Evolutionary conservation across 2,888 invertebrate species (phyloP).

Genomic region (Tenthredo amoena): DNA sequence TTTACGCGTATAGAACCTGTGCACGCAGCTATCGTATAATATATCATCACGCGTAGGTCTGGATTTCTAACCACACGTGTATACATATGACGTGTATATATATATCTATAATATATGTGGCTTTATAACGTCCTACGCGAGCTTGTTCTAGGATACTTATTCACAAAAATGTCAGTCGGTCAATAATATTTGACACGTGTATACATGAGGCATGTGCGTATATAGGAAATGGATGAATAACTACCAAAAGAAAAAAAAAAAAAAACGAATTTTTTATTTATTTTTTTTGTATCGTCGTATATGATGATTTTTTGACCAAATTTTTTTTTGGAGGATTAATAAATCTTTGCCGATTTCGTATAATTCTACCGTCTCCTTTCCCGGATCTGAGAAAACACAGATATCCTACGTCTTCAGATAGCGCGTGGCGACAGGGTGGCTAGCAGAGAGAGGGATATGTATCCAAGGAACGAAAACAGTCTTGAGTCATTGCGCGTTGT

Average conservation of each 20-base stretch:
- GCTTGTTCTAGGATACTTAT: neutral
- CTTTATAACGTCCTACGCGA: too few species aligned
- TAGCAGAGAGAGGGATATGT: neutral
- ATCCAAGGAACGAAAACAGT: constrained; percentile 16
- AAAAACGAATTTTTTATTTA: neutral
- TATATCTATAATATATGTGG: neutral
- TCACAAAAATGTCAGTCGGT: neutral
- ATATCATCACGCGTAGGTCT: neutral
- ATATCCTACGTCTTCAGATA: neutral
- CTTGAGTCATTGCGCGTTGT: constrained; percentile 40
- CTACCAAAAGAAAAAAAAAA: neutral
- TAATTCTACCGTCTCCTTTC: neutral
- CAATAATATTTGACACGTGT: neutral
- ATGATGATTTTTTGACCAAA: neutral
- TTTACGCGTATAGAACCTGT: too few species aligned
- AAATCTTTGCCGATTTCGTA: neutral
- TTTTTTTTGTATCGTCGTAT: neutral
- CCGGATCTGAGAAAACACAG: neutral
- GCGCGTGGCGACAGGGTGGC: constrained; percentile 15
- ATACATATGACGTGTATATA: neutral
- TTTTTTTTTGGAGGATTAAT: neutral
- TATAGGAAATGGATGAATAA: neutral
- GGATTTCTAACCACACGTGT: neutral
- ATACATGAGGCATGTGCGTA: neutral
- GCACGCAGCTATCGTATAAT: neutral